phyloP scores from a whole-genome alignment of 1,140 invertebrate genomes.

The Bradynema listronoti region DNA sequence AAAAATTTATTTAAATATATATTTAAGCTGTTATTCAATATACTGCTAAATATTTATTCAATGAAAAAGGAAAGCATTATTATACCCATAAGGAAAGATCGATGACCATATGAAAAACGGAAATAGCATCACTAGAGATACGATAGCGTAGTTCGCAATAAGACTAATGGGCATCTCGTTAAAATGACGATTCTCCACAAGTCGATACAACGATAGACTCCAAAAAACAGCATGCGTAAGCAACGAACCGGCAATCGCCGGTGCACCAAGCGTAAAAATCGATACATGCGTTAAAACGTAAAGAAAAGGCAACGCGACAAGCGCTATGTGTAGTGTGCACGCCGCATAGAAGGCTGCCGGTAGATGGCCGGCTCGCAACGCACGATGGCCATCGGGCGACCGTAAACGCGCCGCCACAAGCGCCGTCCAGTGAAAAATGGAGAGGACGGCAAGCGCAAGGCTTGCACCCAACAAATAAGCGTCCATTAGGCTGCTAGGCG shows the following conservation, averaged over 20 bases:
- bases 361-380: too few relatives aligned
- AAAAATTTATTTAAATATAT: slow-evolving; percentile 5
- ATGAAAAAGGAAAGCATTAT: slow-evolving; percentile 5
- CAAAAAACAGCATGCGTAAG: slow-evolving; percentile 19
- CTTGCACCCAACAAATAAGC: too few relatives aligned
- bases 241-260: not conserved
- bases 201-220: not conserved
- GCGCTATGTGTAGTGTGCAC: too few relatives aligned
- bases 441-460: too few relatives aligned
- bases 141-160: slow-evolving; percentile 18
- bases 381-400: too few relatives aligned
- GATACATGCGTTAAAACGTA: too few relatives aligned
- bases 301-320: too few relatives aligned
- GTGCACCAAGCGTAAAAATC: too few relatives aligned
- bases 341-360: too few relatives aligned
- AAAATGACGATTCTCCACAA: slow-evolving; percentile 21
- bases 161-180: slow-evolving; percentile 18
- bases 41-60: slow-evolving; percentile 3
- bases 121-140: slow-evolving; percentile 7
- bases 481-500: too few relatives aligned
- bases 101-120: slow-evolving; percentile 29
- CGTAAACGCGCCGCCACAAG: too few relatives aligned
- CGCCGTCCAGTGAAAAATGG: too few relatives aligned
- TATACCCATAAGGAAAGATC: slow-evolving; percentile 23
- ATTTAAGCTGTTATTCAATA: slow-evolving; percentile 12